These are phyloP conservation scores for Ceratothoa steindachneri DNA, from an alignment of 2,888 invertebrate genomes.

Conservation along the genomic window DNA sequence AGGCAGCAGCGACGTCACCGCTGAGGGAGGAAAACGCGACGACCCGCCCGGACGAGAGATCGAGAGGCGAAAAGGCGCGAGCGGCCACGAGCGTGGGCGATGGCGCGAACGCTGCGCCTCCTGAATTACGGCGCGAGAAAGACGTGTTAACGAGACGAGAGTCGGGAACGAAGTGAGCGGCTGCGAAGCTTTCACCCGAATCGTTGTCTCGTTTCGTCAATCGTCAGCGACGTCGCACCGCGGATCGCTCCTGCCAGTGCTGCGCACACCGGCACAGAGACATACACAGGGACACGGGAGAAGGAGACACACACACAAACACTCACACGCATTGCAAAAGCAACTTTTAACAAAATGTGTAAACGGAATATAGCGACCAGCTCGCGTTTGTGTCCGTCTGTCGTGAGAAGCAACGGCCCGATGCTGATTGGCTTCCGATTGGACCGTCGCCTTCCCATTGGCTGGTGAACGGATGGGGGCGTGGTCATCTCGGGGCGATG, in stretches of 20 bases:
- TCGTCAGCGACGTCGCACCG: conserved; percentile 40
- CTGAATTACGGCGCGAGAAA: conserved; percentile 20
- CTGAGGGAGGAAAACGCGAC: no score
- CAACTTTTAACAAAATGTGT: conserved; percentile 48
- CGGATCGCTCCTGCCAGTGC: conserved; percentile 34
- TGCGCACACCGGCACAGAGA: conserved; percentile 42
- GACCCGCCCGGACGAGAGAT: no score
- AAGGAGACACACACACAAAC: conserved; percentile 43
- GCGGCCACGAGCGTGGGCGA: no score
- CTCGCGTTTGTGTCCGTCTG: conserved; percentile 45
- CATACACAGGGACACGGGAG: conserved; percentile 33
- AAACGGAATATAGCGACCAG: conserved; percentile 45
- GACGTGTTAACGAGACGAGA: conserved; percentile 44
- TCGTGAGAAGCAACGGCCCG: conserved; percentile 30
- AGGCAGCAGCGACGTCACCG: background rate
- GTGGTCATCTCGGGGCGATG: conserved; percentile 31
- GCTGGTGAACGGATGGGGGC: conserved; percentile 23
- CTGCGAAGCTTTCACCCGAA: background rate
- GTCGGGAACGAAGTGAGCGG: conserved; percentile 42
- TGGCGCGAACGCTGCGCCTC: conserved; percentile 22
- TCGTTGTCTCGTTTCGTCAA: conserved; percentile 8
- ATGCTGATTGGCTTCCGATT: conserved; percentile 22
- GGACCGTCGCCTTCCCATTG: conserved; percentile 32
- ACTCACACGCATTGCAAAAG: conserved; percentile 48
- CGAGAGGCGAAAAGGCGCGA: no score